A percentile compares a stretch with the other conserved stretches of the same genome.
These are phyloP conservation scores for Rhinella marina DNA, from an alignment of 2,797 vertebrate species.

Conservation along the genomic window DNA sequence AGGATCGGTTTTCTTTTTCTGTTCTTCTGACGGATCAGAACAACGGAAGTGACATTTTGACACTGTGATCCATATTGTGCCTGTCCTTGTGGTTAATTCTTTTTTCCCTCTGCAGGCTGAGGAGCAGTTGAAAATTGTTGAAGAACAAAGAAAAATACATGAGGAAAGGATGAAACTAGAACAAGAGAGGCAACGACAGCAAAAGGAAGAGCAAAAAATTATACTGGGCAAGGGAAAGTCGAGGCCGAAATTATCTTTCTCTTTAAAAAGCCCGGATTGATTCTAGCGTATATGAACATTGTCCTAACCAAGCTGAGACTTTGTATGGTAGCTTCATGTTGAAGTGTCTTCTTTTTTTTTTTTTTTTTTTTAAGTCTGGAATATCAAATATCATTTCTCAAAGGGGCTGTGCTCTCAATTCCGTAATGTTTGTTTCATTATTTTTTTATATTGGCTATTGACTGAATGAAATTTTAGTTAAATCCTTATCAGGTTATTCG, in stretches of 20 bases:
- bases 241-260: conserved; percentile 97
- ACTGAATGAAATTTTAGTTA: conserved; percentile 70
- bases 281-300: conserved; percentile 73
- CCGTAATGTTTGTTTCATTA: conserved; percentile 63
- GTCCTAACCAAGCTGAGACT: conserved; percentile 71
- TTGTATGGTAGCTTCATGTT: conserved; percentile 92
- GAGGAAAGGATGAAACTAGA: conserved; percentile 99
- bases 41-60: too few species aligned
- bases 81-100: background rate
- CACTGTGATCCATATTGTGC: background rate
- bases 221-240: conserved; percentile 99
- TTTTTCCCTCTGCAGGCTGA: conserved; percentile 81
- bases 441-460: conserved; percentile 47
- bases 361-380: conserved; percentile 77
- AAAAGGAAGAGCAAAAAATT: conserved; percentile 99
- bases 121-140: conserved; percentile 99
- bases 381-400: conserved; percentile 80
- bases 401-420: conserved; percentile 83
- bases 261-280: conserved; percentile 94
- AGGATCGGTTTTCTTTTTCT: too few species aligned
- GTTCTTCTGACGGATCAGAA: too few species aligned
- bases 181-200: conserved; percentile 96
- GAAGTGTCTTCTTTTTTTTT: conserved; percentile 78
- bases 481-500: conserved; percentile 78
- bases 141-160: conserved; percentile 99